These are phyloP conservation scores for Lasiurus borealis DNA, from an alignment of 2,113 vertebrate species.

Conservation along the genomic window DNA sequence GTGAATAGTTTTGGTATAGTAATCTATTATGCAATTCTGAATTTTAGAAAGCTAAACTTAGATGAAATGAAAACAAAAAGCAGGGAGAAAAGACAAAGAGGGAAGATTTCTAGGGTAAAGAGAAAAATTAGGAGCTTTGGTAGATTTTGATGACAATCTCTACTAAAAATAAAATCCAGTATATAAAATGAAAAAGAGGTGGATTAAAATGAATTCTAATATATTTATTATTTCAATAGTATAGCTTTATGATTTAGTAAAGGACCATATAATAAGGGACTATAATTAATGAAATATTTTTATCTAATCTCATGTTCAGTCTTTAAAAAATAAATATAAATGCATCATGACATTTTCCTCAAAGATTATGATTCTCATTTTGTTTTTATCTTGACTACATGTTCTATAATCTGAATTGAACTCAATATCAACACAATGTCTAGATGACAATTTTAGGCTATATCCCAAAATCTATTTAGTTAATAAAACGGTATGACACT, in stretches of 20 bases:
- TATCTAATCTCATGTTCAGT: not conserved
- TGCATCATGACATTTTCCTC: not conserved
- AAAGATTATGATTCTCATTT: not conserved
- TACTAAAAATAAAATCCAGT: not conserved
- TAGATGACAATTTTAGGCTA: not conserved
- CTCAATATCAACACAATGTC: not conserved
- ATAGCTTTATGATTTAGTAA: not conserved
- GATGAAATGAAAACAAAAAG: not conserved
- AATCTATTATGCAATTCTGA: not conserved
- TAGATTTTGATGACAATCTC: not conserved
- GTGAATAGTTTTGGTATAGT: not conserved
- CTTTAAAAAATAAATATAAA: not conserved
- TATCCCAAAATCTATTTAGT: not conserved
- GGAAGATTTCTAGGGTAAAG: not conserved
- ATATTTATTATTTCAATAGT: not conserved
- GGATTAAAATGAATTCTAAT: not conserved
- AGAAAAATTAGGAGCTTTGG: not conserved
- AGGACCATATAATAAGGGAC: not conserved
- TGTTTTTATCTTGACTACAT: not conserved
- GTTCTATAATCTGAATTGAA: not conserved
- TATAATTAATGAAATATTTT: slow-evolving; percentile 19
- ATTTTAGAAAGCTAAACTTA: not conserved
- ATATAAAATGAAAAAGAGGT: not conserved
- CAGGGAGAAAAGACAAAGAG: not conserved
- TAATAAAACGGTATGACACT: not conserved